Percentiles rank a stretch among this genome's conserved stretches.
These are phyloP conservation scores for Hirtodrosophila histrioides DNA, from an alignment of 2,888 invertebrate genomes.

Conservation along the genomic window DNA sequence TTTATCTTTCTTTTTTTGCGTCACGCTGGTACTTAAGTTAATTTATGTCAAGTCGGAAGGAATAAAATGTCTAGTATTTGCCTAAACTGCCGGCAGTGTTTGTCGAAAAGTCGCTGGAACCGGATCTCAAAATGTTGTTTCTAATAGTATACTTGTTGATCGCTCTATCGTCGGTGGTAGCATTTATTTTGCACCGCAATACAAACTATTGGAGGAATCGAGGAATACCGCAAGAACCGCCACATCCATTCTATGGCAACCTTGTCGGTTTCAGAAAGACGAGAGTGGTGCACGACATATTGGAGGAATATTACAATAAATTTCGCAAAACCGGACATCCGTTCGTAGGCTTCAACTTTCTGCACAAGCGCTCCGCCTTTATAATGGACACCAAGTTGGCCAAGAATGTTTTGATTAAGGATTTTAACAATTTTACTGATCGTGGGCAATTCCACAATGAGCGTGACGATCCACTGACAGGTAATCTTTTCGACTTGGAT, in stretches of 20 bases:
- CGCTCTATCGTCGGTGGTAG: constrained; percentile 40
- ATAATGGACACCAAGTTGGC: constrained; percentile 62
- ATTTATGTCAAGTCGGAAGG: too few species aligned
- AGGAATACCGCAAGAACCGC: constrained; percentile 51
- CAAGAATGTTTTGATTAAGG: constrained; percentile 64
- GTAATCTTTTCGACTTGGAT: constrained; percentile 79
- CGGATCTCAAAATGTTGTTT: constrained; percentile 36
- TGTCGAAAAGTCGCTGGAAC: neutral
- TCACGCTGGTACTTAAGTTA: too few species aligned
- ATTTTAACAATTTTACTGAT: constrained; percentile 81
- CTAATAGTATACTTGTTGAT: constrained; percentile 49
- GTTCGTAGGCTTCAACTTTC: constrained; percentile 67
- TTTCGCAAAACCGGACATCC: constrained; percentile 46
- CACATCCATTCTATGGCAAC: constrained; percentile 55
- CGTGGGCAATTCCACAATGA: constrained; percentile 80
- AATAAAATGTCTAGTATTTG: too few species aligned
- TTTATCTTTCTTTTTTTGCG: too few species aligned
- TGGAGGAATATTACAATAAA: constrained; percentile 55
- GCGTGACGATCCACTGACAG: constrained; percentile 81
- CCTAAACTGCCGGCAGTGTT: constrained; percentile 7
- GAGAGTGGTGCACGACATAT: constrained; percentile 39
- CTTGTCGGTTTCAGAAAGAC: constrained; percentile 43
- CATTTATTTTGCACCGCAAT: constrained; percentile 29
- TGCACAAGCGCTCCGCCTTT: constrained; percentile 54
- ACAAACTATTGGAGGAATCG: constrained; percentile 53